These are phyloP conservation scores for Xanthorhoe designata DNA, from an alignment of 2,888 invertebrate species.

Conservation along the genomic window DNA sequence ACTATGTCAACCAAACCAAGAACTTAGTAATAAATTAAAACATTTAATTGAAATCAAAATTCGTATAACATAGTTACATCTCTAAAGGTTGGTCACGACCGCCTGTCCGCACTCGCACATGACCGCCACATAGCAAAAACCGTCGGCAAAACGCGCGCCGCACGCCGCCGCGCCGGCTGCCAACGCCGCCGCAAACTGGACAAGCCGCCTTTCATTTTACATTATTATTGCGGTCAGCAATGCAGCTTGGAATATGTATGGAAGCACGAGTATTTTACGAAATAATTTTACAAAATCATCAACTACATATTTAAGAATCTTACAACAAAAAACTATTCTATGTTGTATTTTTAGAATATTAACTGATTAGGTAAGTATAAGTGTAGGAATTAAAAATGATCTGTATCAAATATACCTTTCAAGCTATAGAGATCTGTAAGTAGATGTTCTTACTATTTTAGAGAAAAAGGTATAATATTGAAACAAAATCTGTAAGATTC, in stretches of 20 bases:
- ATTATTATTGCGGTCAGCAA: slow-evolving; percentile 43
- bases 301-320: no score
- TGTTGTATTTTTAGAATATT: no score
- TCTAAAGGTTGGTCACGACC: slow-evolving; percentile 40
- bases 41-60: not conserved
- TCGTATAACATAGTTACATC: slow-evolving; percentile 14
- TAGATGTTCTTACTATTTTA: no score
- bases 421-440: no score
- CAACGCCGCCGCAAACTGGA: slow-evolving; percentile 74
- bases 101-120: slow-evolving; percentile 32
- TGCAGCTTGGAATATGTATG: not conserved
- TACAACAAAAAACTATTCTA: no score
- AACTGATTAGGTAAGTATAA: no score
- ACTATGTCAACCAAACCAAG: no score
- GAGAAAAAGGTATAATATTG: slow-evolving; percentile 1
- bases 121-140: slow-evolving; percentile 61
- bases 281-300: no score
- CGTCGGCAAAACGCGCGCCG: slow-evolving; percentile 62
- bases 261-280: not conserved
- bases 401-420: no score
- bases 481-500: slow-evolving; percentile 17
- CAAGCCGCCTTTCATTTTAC: slow-evolving; percentile 49
- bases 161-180: slow-evolving; percentile 56
- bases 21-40: not conserved
- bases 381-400: no score